Evolutionary conservation across 1,140 invertebrate species (phyloP).

Genomic region (Trichomalopsis sarcophagae): DNA sequence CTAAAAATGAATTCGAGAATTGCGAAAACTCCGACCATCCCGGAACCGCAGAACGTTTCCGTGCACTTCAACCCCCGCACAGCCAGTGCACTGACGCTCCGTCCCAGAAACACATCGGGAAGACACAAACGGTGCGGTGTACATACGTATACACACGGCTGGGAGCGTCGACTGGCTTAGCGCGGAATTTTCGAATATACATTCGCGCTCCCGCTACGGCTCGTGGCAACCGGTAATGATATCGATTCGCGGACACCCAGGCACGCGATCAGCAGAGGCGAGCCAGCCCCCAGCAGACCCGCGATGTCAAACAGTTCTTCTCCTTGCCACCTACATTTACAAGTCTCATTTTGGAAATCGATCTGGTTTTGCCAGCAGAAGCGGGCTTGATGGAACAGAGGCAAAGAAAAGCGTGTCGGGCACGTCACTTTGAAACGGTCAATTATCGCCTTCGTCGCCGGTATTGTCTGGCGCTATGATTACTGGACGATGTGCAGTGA

Average conservation of each 20-base stretch:
- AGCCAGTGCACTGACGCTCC: conserved; percentile 9
- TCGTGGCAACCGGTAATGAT: conserved; percentile 67
- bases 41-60: neutral
- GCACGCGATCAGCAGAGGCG: conserved; percentile 66
- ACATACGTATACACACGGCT: neutral
- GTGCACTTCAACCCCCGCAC: conserved; percentile 15
- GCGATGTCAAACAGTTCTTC: conserved; percentile 66
- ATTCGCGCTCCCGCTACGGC: conserved; percentile 49
- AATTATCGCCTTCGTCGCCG: conserved; percentile 44
- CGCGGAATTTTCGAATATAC: conserved; percentile 64
- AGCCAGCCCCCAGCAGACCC: neutral
- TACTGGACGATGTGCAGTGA: neutral
- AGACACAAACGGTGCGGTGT: conserved; percentile 40
- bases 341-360: conserved; percentile 55
- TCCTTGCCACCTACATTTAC: conserved; percentile 65
- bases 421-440: neutral
- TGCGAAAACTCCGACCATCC: neutral
- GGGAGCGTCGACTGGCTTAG: conserved; percentile 29
- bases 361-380: neutral
- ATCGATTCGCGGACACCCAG: conserved; percentile 66
- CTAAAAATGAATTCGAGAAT: neutral
- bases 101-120: conserved; percentile 43
- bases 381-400: neutral
- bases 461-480: conserved; percentile 28
- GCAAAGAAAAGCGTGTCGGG: neutral